These are phyloP conservation scores for Lathronympha strigana DNA, from an alignment of 2,888 invertebrate genomes.

Conservation along the genomic window DNA sequence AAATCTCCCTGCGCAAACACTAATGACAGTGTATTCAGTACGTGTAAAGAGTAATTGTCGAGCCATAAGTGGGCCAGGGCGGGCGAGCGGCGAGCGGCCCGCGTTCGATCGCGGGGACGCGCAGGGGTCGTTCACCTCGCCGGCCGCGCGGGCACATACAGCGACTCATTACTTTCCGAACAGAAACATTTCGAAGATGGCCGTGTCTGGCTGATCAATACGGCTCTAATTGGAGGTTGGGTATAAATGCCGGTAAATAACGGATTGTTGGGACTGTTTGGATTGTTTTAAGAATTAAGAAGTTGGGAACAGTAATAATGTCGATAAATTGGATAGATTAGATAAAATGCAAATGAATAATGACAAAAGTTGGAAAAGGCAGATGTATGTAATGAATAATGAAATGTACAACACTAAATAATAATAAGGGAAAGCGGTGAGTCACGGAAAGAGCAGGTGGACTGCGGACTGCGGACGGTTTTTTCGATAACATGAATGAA, in stretches of 20 bases:
- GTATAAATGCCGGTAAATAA: constrained; percentile 23
- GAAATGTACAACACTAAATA: constrained; percentile 17
- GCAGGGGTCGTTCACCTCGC: constrained; percentile 76
- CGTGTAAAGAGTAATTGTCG: constrained; percentile 43
- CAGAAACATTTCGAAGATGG: constrained; percentile 47
- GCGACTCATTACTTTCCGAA: constrained; percentile 44
- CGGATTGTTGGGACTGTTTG: constrained; percentile 14
- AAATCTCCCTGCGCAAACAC: constrained; percentile 30
- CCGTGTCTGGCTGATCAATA: constrained; percentile 48
- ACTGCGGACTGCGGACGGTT: constrained; percentile 27
- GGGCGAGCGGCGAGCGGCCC: constrained; percentile 52
- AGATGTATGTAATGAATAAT: constrained; percentile 29
- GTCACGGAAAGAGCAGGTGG: constrained; percentile 38
- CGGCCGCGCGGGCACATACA: constrained; percentile 50
- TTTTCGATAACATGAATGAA: constrained; percentile 28
- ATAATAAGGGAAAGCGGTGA: constrained; percentile 32
- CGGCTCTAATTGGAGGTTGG: constrained; percentile 40
- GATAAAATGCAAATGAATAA: constrained; percentile 22
- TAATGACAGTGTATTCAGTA: constrained; percentile 40
- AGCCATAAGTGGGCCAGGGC: constrained; percentile 51
- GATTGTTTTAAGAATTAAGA: constrained; percentile 10
- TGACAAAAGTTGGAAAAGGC: constrained; percentile 31
- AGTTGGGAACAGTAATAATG: constrained; percentile 3
- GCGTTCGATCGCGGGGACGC: constrained; percentile 77
- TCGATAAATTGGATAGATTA: constrained; percentile 23